These are phyloP conservation scores for Odontophorus gujanensis DNA, from an alignment of 2,113 vertebrate genomes.

Conservation along the genomic window DNA sequence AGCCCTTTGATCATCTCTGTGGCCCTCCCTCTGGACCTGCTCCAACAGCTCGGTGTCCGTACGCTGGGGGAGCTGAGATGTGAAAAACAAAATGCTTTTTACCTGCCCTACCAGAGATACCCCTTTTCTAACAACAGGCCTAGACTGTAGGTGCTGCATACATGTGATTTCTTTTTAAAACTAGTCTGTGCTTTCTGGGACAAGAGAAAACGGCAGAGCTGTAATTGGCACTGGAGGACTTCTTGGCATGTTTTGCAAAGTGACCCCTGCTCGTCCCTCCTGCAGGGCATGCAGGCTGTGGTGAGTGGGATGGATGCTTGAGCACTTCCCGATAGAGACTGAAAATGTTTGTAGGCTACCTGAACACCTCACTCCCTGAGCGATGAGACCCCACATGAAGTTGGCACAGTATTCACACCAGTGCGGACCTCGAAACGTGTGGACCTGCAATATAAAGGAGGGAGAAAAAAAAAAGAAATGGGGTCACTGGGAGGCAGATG, in stretches of 20 bases:
- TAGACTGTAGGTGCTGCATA: not conserved
- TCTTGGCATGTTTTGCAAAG: not conserved
- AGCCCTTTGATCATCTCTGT: too few species aligned
- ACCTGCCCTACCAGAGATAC: not conserved
- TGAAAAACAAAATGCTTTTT: not conserved
- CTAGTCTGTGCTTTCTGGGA: not conserved
- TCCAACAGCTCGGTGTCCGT: too few species aligned
- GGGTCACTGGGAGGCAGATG: slow-evolving; percentile 58
- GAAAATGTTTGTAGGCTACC: slow-evolving; percentile 77
- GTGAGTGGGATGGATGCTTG: not conserved
- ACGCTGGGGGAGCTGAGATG: not conserved
- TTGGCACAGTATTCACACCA: slow-evolving; percentile 99
- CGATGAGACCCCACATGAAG: slow-evolving; percentile 99
- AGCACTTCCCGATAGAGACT: not conserved
- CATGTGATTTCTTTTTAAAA: not conserved
- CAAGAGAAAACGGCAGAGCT: not conserved
- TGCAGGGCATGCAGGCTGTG: not conserved
- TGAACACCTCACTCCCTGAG: slow-evolving; percentile 97
- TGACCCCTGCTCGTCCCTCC: not conserved
- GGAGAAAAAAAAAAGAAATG: not conserved
- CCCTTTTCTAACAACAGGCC: not conserved
- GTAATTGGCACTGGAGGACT: not conserved
- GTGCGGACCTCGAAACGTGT: slow-evolving; percentile 94
- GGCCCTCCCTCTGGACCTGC: too few species aligned
- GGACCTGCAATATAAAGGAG: slow-evolving; percentile 82